Evolutionary conservation across 1,140 invertebrate species (phyloP).

Genomic region (Drosophila sp.): DNA sequence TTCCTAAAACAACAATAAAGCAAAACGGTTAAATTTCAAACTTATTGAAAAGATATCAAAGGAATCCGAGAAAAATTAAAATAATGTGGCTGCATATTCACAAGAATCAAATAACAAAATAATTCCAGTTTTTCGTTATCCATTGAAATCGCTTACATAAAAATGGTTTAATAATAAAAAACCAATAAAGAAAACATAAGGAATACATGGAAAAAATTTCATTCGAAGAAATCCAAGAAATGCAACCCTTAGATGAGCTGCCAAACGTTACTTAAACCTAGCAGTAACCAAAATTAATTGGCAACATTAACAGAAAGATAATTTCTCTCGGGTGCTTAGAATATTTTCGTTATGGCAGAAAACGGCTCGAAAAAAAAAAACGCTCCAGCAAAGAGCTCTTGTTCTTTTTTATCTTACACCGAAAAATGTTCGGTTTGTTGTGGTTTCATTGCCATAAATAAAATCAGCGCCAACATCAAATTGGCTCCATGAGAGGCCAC

Average conservation of each 20-base stretch:
- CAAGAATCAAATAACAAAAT: too few relatives aligned
- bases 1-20: constrained; percentile 87
- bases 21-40: neutral
- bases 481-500: constrained; percentile 1
- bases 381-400: neutral
- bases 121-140: too few relatives aligned
- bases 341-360: neutral
- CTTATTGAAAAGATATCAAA: neutral
- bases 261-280: too few relatives aligned
- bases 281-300: too few relatives aligned
- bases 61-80: neutral
- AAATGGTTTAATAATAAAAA: too few relatives aligned
- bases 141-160: too few relatives aligned
- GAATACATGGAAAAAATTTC: too few relatives aligned
- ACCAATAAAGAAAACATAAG: too few relatives aligned
- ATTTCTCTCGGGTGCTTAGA: neutral
- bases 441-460: neutral
- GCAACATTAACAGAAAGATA: too few relatives aligned
- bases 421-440: neutral
- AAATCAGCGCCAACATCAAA: constrained; percentile 5
- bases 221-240: too few relatives aligned
- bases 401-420: neutral
- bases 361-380: neutral
- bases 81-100: neutral
- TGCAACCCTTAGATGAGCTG: too few relatives aligned